A percentile compares a stretch with the other conserved stretches of the same genome.
Conservation (phyloP, 2,888 invertebrate species). For the Euplexia lucipara region DNA sequence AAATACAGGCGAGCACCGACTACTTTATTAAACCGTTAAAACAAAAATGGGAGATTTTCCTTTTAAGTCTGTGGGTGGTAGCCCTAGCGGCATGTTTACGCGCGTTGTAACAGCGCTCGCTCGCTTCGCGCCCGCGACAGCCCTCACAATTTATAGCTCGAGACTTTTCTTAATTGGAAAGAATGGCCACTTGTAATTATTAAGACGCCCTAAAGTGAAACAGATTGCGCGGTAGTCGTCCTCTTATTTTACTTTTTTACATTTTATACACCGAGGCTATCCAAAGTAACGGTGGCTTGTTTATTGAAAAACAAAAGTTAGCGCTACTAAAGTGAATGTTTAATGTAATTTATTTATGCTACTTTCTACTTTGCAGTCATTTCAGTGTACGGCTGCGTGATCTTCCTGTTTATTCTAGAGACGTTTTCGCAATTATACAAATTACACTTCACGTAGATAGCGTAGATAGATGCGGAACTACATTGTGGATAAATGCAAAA, state of each 20-base stretch:
- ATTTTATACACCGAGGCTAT: slow-evolving; percentile 74
- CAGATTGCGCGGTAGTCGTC: slow-evolving; percentile 88
- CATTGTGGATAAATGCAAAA: slow-evolving; percentile 30
- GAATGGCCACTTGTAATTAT: slow-evolving; percentile 91
- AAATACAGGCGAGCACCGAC: slow-evolving; percentile 80
- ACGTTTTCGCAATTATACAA: slow-evolving; percentile 51
- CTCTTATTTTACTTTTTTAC: slow-evolving; percentile 79
- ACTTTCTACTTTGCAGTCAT: slow-evolving; percentile 48
- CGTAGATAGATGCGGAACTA: slow-evolving; percentile 39
- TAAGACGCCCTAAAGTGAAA: slow-evolving; percentile 91
- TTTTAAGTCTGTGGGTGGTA: slow-evolving; percentile 72
- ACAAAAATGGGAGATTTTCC: slow-evolving; percentile 72
- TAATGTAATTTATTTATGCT: slow-evolving; percentile 61
- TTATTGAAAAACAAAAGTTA: slow-evolving; percentile 69
- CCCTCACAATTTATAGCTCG: slow-evolving; percentile 89
- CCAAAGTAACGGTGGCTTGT: slow-evolving; percentile 66
- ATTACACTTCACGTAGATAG: slow-evolving; percentile 44
- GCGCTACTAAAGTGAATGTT: slow-evolving; percentile 58
- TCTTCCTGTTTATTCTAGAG: slow-evolving; percentile 35
- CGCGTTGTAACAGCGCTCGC: slow-evolving; percentile 80
- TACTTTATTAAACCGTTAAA: slow-evolving; percentile 85
- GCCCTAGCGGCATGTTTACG: slow-evolving; percentile 86
- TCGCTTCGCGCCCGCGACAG: slow-evolving; percentile 81
- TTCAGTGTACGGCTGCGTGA: slow-evolving; percentile 47
- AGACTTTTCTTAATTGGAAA: slow-evolving; percentile 91